Evolutionary conservation across 2,797 vertebrate species (phyloP), one percentile per base, ranked within the genome.

Genomic region (Crypturellus tataupa): DNA sequence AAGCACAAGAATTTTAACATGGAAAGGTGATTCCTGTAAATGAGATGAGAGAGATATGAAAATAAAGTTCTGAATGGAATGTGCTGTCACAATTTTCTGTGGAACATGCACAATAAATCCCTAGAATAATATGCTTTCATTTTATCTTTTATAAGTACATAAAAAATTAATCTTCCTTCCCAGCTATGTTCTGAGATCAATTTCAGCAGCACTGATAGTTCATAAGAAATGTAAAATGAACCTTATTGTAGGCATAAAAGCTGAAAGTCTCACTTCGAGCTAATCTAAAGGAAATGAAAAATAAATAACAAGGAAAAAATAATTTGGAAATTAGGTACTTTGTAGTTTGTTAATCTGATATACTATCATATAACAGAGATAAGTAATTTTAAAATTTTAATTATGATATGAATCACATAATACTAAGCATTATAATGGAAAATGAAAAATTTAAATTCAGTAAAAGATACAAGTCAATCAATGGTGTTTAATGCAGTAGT

Each of bases 141-240:
- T 95, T 89, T 85, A 87, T 95, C 85, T 85, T 94, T 75, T 80
- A 39, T 70, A 95, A 67, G n/a, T 94, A 93, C 83, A 93, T 94
- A 93, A 95, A 95, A 97, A 91, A 94, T 94, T 93, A 53, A 95
- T 94, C 85, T 88, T 46, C 71, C 84, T 91, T 91, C 85, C 70
- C 47, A 90, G 83, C 80, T 63, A 95, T 0, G 4, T 62, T 78
- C 70, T 39, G 71, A 96, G 87, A 96, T 93, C 87, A 93, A 82
- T 90, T 83, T 90, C 83, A 73, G 93, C 46, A 75, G 78, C 49
- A 64, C 75, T 58, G 67, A 68, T 96, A 89, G 82, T 86, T 96
- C 89, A 86, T 82, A 93, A 0, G 24, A 97, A 90, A 92, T 2
- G 18, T 58, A 94, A 96, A 96, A 92, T 77, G 73, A 91, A 96